Base-by-base conservation (phyloP, 2,888 invertebrate genomes). In the Beris chalybata region DNA sequence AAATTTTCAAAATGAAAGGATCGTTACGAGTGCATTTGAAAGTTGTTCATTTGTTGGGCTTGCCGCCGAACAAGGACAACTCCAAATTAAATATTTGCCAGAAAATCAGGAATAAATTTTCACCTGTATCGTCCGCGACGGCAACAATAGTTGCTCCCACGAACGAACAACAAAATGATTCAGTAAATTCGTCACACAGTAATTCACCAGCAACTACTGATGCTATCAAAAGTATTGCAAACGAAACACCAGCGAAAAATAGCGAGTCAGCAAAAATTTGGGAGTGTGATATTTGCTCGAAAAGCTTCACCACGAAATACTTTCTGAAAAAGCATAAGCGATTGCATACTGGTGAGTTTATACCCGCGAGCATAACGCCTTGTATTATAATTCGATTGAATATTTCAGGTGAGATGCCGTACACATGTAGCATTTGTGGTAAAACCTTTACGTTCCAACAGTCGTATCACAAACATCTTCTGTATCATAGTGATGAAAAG, bases 381-480 rank as follows among this genome's bases (percentile, higher is more conserved):
- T 5, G 12, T 1, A 4, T 22, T 52, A 22, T 7, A 12, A 12
- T 6, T 7, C 3, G 4, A 7, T 57, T 44, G 3, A 31, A 43
- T 30, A 48, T 82, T 83, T 74, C 83, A 87, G 92, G 93, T 67
- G 93, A 93, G 84, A 93, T 92, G 85, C 93, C 93, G 0, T 93
- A 93, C 76, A 88, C 88, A 29, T 93, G 93, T 75, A 83, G 85
- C 56, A 87, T 90, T 72, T 93, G 93, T 76, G 89, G 89, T 71
- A 91, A 92, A 78, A 90, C 89, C 11, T 93, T 93, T 79, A 93
- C 93, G 58, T 93, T 93, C 81, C 93, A 93, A 81, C 93, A 93
- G 75, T 93, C 93, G 0, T 93, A 91, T 79, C 93, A 93, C 78
- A 93, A 93, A 76, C 93, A 93, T 80, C 85, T 92, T 75, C 82